Evolutionary conservation across 2,888 invertebrate species (phyloP), one percentile per base, ranked within the genome.

Genomic region (Atethmia centrago): DNA sequence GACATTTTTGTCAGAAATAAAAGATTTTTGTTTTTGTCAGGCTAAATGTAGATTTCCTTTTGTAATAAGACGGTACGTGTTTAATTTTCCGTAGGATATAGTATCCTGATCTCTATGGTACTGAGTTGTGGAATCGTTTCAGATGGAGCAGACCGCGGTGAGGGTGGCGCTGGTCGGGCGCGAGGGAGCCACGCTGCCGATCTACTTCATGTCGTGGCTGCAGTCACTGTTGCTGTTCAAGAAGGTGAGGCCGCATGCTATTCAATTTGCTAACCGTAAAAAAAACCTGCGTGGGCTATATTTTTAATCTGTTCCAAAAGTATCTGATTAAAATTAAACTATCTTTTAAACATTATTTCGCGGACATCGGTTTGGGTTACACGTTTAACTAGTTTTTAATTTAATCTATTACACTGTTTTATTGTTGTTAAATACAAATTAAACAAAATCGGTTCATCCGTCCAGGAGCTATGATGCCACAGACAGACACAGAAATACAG

Each of bases 111-210:
- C 9, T 28, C 2, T 47, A 28, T 31, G 16, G 9, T 16, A 47
- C 28, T 49, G 19, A 56, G 21, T 56, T 66, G 9, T 42, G 31
- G 25, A 21, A 36, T 53, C 16, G 14, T 82, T 79, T 74, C 88
- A 97, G 97, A 97, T 99, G 86, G 98, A 98, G 90, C 96, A 97
- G 75, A 97, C 98, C 16, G 99, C 99, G 7, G 97, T 98, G 74
- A 97, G 98, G 84, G 97, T 99, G 69, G 99, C 99, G 0, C 93
- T 99, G 83, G 97, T 99, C 2, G 99, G 99, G 0, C 98, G 98
- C 74, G 97, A 97, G 25, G 99, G 99, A n/a, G 99, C 98, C n/a
- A 96, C 97, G 0, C 93, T 99, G 67, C 98, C 98, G 0, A 94
- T 98, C 16, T 99, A 98, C 94, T 95, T 99, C 86, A 94, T 99